Conservation (phyloP, 2,797 vertebrate species). For the Spinibarbus caldwelli region DNA sequence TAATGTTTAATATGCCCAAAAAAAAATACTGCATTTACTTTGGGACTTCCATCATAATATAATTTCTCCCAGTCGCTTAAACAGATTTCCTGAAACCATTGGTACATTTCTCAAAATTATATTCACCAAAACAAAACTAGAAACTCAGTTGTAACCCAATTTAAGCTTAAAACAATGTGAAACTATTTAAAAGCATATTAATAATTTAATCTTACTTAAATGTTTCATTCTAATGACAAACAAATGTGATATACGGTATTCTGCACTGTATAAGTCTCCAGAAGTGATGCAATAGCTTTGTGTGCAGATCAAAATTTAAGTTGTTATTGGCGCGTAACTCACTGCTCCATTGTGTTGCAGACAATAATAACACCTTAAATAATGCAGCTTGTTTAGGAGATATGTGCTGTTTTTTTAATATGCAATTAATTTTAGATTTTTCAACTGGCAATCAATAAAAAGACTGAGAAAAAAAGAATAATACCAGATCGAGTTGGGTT, state of each 20-base stretch:
- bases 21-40: conserved; percentile 39
- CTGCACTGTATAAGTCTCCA: neutral
- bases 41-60: neutral
- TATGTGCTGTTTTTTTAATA: neutral
- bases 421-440: neutral
- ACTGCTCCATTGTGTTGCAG: neutral
- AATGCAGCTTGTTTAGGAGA: neutral
- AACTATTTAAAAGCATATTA: neutral
- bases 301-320: neutral
- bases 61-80: neutral
- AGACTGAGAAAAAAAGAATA: neutral
- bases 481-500: too few relatives aligned
- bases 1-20: conserved; percentile 40
- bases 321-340: neutral
- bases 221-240: neutral
- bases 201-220: neutral
- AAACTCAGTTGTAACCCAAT: neutral
- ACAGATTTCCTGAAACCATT: neutral
- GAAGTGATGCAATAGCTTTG: neutral
- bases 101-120: neutral
- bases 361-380: neutral
- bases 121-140: neutral
- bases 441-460: neutral
- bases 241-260: neutral
- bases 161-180: neutral